Conservation (phyloP, 2,797 vertebrate genomes). For the Lagorchestes hirsutus region DNA sequence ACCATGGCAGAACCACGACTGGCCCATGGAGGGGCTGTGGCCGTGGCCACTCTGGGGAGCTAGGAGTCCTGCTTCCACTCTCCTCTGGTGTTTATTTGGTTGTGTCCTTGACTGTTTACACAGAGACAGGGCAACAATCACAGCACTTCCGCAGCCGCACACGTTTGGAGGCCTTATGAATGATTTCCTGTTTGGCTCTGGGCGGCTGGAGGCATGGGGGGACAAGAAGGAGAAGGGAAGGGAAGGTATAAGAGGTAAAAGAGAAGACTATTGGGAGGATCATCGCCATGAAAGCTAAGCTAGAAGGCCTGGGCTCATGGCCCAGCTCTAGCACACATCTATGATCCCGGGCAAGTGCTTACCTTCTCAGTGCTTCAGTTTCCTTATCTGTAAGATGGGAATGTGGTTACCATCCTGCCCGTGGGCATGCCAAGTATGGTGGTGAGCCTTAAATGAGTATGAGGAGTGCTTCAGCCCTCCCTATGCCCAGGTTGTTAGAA, state of each 20-base stretch:
- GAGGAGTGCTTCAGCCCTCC: neutral
- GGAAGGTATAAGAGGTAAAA: neutral
- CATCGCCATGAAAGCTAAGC: neutral
- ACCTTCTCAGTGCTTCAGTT: neutral
- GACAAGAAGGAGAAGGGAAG: neutral
- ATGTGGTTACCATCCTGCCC: no score
- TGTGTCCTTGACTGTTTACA: constrained; percentile 1
- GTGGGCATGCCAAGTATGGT: neutral
- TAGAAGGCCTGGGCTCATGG: neutral
- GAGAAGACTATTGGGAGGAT: neutral
- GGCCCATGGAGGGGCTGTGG: neutral
- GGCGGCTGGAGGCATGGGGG: neutral
- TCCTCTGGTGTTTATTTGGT: neutral
- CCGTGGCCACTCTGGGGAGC: neutral
- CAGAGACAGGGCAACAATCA: neutral
- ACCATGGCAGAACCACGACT: no score
- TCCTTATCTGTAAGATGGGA: neutral
- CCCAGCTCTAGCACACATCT: neutral
- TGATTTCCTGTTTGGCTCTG: neutral
- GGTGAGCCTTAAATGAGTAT: neutral
- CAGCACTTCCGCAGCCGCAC: neutral
- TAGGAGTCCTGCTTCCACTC: neutral
- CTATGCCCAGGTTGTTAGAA: neutral
- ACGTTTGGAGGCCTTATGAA: neutral
- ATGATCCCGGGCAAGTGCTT: neutral